These are phyloP conservation scores for Eupithecia vulgata DNA, from an alignment of 2,888 invertebrate species.

Conservation along the genomic window DNA sequence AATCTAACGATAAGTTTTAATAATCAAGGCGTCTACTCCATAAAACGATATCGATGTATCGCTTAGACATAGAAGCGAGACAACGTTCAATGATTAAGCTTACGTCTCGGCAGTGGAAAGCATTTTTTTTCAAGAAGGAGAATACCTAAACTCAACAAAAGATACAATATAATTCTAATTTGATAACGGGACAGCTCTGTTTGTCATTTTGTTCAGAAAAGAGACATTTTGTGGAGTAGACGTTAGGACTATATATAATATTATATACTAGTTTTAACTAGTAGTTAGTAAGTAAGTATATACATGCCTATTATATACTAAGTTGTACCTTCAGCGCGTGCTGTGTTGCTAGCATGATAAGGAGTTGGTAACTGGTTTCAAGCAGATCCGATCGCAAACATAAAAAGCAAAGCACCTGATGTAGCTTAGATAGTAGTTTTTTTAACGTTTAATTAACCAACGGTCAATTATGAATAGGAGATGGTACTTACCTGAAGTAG, in stretches of 20 bases:
- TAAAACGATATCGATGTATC: not conserved
- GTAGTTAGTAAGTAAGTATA: too few species aligned
- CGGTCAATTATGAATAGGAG: not conserved
- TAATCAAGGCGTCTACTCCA: not conserved
- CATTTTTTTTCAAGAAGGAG: not conserved
- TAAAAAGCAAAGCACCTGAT: not conserved
- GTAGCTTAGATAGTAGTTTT: not conserved
- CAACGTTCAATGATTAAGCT: not conserved
- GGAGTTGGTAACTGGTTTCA: not conserved
- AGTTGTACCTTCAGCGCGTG: constrained; percentile 33
- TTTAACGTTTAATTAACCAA: not conserved
- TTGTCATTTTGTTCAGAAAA: not conserved
- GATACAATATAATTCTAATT: not conserved
- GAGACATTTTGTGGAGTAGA: not conserved
- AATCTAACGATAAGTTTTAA: constrained; percentile 25
- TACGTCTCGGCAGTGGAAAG: not conserved
- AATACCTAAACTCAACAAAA: not conserved
- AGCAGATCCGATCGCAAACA: not conserved
- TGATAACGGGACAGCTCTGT: not conserved
- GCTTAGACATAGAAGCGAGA: not conserved
- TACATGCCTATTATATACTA: too few species aligned
- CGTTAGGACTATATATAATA: constrained; percentile 23
- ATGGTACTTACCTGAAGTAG: not conserved
- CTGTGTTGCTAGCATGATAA: constrained; percentile 20
- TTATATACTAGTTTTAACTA: too few species aligned